A percentile compares a stretch with the other conserved stretches of the same genome.
These are phyloP conservation scores for Troilus luridus DNA, from an alignment of 2,888 invertebrate genomes.

Conservation along the genomic window DNA sequence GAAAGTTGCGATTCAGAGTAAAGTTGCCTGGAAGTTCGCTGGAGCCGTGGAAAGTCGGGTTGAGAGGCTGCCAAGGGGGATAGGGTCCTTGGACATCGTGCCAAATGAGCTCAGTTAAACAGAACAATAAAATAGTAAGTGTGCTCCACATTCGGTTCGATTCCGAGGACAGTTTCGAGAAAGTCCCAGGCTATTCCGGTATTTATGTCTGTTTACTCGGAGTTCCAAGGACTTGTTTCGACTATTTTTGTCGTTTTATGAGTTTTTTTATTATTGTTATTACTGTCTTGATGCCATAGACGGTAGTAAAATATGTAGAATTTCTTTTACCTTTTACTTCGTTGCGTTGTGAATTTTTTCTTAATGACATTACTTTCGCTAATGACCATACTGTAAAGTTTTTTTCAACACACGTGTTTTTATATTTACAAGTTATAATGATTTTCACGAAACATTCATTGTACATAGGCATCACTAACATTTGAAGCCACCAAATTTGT, in stretches of 20 bases:
- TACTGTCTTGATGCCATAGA: neutral
- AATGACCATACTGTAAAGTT: too few species aligned
- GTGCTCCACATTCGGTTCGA: constrained; percentile 22
- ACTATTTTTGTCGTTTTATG: neutral
- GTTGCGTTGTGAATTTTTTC: too few species aligned
- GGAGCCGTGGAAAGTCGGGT: neutral
- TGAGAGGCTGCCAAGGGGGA: constrained; percentile 23
- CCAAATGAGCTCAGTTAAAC: constrained; percentile 32
- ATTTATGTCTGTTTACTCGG: constrained; percentile 25
- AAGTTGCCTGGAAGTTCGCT: neutral
- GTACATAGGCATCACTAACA: too few species aligned
- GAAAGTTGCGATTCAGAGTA: neutral
- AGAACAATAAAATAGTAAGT: constrained; percentile 26
- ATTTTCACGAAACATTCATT: too few species aligned
- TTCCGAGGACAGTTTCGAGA: neutral
- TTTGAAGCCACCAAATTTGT: too few species aligned
- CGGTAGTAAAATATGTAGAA: too few species aligned
- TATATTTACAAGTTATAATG: too few species aligned
- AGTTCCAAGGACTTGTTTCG: neutral
- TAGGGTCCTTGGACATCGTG: constrained; percentile 18
- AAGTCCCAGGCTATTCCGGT: neutral
- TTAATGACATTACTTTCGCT: too few species aligned
- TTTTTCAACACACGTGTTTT: too few species aligned
- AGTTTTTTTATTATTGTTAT: neutral
- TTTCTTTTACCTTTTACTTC: too few species aligned